phyloP scores from a whole-genome alignment of 1,140 invertebrate genomes.

The Zophobas morio region DNA sequence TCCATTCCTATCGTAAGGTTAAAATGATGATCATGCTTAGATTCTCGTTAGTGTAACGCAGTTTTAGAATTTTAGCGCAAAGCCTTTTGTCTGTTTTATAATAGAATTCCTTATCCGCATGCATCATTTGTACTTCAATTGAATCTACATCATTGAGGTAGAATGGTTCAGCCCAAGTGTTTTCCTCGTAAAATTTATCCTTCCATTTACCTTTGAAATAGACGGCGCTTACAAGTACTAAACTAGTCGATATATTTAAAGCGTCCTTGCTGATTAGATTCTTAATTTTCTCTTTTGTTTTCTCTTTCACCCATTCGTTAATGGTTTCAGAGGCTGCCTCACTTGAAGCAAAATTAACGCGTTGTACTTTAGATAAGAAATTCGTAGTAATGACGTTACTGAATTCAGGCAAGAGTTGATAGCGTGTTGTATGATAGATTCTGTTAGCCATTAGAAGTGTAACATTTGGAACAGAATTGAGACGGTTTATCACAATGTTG shows the following conservation, averaged over 20 bases:
- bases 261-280: constrained; percentile 73
- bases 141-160: constrained; percentile 52
- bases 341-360: constrained; percentile 70
- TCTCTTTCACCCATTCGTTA: constrained; percentile 79
- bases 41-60: constrained; percentile 73
- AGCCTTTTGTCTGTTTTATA: constrained; percentile 66
- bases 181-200: constrained; percentile 70
- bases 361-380: constrained; percentile 66
- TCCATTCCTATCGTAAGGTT: constrained; percentile 73
- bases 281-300: constrained; percentile 81
- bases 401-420: constrained; percentile 46
- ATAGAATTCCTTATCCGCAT: constrained; percentile 68
- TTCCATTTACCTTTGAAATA: constrained; percentile 81
- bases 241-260: constrained; percentile 70
- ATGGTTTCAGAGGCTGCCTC: constrained; percentile 69
- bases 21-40: constrained; percentile 76
- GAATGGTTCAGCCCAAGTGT: constrained; percentile 68
- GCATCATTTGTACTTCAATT: constrained; percentile 74
- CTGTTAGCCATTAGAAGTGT: constrained; percentile 76
- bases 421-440: constrained; percentile 71
- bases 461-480: constrained; percentile 67
- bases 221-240: constrained; percentile 86
- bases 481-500: constrained; percentile 63
- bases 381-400: background rate
- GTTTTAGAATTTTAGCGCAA: constrained; percentile 70